These are phyloP conservation scores for Psix sp. DNA, from an alignment of 1,140 invertebrate genomes.

Conservation along the genomic window DNA sequence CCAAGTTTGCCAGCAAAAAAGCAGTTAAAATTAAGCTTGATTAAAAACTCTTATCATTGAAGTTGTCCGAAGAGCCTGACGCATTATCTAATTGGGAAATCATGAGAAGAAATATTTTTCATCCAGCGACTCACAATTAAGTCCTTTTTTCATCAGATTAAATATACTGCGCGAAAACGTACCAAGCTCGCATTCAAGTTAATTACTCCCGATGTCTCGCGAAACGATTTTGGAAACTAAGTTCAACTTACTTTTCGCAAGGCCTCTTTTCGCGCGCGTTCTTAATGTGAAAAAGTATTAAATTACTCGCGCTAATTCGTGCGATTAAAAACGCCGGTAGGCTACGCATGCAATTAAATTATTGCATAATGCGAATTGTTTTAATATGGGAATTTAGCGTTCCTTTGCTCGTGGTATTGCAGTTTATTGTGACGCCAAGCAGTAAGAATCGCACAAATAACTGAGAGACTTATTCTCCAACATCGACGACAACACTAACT, in stretches of 20 bases:
- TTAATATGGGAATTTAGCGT: constrained; percentile 27
- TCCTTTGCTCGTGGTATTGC: constrained; percentile 8
- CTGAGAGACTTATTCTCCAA: too few species aligned
- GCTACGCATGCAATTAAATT: constrained; percentile 32
- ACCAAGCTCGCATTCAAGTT: constrained; percentile 3
- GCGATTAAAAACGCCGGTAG: constrained; percentile 4
- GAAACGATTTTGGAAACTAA: constrained; percentile 19
- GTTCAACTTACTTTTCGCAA: not conserved
- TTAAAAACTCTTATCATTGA: constrained; percentile 48
- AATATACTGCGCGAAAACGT: constrained; percentile 12
- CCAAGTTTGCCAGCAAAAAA: too few species aligned
- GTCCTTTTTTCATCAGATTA: constrained; percentile 13
- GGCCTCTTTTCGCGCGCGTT: not conserved
- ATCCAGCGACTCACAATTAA: constrained; percentile 9
- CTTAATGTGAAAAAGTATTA: constrained; percentile 3
- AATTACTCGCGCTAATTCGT: not conserved
- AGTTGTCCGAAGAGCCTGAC: constrained; percentile 9
- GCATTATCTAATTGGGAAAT: constrained; percentile 54
- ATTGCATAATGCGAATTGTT: constrained; percentile 45
- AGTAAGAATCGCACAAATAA: too few species aligned
- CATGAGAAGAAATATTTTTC: constrained; percentile 31
- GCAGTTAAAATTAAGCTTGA: constrained; percentile 36
- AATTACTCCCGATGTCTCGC: constrained; percentile 29
- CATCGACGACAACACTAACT: too few species aligned
- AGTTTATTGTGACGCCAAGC: too few species aligned